These are phyloP conservation scores for Mimumesa dahlbomi DNA, from an alignment of 2,888 invertebrate genomes.

Conservation along the genomic window DNA sequence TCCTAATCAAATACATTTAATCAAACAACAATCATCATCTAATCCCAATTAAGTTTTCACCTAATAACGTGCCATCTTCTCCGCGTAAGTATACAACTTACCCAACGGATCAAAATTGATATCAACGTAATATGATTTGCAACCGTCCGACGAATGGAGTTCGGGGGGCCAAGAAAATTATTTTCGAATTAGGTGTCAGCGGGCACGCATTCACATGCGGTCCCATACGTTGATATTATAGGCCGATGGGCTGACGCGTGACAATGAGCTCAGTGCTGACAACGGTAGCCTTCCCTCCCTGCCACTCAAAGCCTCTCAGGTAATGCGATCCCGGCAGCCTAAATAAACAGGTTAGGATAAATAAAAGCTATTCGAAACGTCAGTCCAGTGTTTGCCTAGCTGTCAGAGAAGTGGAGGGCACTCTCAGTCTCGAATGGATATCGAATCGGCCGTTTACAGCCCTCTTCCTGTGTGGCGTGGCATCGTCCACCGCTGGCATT, in stretches of 20 bases:
- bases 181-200: constrained; percentile 24
- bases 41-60: too few species aligned
- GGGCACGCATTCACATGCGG: constrained; percentile 17
- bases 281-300: constrained; percentile 66
- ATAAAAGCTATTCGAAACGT: constrained; percentile 78
- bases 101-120: too few species aligned
- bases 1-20: too few species aligned
- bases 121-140: too few species aligned
- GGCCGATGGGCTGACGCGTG: constrained; percentile 55
- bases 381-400: constrained; percentile 76
- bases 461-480: constrained; percentile 44
- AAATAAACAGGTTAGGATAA: constrained; percentile 79
- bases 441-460: constrained; percentile 72
- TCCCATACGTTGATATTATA: constrained; percentile 39
- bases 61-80: too few species aligned
- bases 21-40: too few species aligned
- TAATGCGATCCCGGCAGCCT: constrained; percentile 78
- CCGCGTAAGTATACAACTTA: too few species aligned
- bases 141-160: too few species aligned
- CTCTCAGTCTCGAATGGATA: constrained; percentile 70
- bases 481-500: constrained; percentile 38
- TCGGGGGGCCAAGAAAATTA: constrained; percentile 18
- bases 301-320: constrained; percentile 74
- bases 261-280: constrained; percentile 69
- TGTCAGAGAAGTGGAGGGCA: constrained; percentile 72